A percentile compares a stretch with the other conserved stretches of the same genome.
These are phyloP conservation scores for Saturnia pavonia DNA, from an alignment of 2,888 invertebrate species.

Conservation along the genomic window DNA sequence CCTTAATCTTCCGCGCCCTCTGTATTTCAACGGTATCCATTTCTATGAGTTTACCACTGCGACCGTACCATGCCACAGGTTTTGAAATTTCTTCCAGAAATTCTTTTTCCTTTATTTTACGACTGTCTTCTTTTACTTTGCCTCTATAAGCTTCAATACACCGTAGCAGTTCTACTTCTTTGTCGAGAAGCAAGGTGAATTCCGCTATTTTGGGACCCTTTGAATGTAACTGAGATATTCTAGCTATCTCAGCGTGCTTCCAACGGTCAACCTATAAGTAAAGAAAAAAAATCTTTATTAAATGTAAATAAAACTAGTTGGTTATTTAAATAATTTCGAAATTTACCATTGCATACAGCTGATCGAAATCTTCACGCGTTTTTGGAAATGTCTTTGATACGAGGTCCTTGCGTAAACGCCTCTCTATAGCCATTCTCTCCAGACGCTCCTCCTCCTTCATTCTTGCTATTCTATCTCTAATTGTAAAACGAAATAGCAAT, in stretches of 20 bases:
- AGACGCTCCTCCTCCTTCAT: conserved; percentile 79
- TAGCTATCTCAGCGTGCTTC: conserved; percentile 84
- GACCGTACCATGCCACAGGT: conserved; percentile 89
- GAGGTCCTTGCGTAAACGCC: conserved; percentile 80
- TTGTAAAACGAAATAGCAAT: conserved; percentile 20
- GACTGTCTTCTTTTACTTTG: conserved; percentile 82
- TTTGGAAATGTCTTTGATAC: conserved; percentile 86
- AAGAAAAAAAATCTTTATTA: neutral
- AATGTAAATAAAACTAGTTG: neutral
- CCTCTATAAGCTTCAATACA: conserved; percentile 86
- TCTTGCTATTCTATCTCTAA: conserved; percentile 67
- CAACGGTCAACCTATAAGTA: conserved; percentile 83
- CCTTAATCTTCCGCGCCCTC: conserved; percentile 87
- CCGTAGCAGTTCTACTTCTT: conserved; percentile 86
- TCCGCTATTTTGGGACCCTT: conserved; percentile 87
- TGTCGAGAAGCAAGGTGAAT: conserved; percentile 86
- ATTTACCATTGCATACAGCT: conserved; percentile 84
- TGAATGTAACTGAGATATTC: conserved; percentile 84
- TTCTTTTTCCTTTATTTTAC: conserved; percentile 81
- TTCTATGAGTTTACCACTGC: conserved; percentile 85
- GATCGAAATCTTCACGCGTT: conserved; percentile 87
- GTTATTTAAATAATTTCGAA: neutral
- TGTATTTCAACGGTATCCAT: conserved; percentile 93
- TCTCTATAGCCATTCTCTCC: conserved; percentile 77
- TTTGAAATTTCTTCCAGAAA: conserved; percentile 86